phyloP scores from a whole-genome alignment of 1,140 invertebrate species.

The Drosophila tani region DNA sequence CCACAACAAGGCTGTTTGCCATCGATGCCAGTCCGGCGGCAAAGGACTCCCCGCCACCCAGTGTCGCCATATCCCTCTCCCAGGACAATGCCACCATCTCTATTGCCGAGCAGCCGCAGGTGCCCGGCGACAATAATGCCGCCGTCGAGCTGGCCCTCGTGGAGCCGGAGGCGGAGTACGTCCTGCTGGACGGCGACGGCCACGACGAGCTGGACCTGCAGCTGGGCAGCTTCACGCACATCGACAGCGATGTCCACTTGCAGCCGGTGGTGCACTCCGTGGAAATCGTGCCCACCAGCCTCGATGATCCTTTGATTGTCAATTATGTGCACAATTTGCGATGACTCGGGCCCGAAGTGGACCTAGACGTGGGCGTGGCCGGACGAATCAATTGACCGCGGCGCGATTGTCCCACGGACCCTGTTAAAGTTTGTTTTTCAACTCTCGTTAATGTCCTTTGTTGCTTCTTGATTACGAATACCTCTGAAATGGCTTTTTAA shows the following conservation, averaged over 20 bases:
- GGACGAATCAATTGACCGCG: conserved; percentile 17
- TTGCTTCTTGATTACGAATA: conserved; percentile 8
- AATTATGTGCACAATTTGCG: conserved; percentile 81
- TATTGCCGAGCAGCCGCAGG: conserved; percentile 67
- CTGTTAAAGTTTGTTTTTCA: conserved; percentile 59
- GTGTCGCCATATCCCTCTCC: conserved; percentile 60
- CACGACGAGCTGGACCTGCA: conserved; percentile 64
- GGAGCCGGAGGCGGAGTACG: conserved; percentile 76
- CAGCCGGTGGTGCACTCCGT: conserved; percentile 80
- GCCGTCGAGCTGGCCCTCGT: conserved; percentile 68
- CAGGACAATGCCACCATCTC: conserved; percentile 60
- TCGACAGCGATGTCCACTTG: conserved; percentile 72
- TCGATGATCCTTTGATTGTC: conserved; percentile 78
- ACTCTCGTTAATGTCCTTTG: conserved; percentile 20
- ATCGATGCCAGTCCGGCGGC: conserved; percentile 64
- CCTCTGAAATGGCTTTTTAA: neutral
- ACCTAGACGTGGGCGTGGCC: neutral
- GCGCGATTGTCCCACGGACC: conserved; percentile 1
- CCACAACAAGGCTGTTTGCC: conserved; percentile 70
- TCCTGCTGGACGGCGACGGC: conserved; percentile 59
- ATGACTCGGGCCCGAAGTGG: conserved; percentile 24
- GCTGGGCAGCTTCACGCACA: conserved; percentile 75
- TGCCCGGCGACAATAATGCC: conserved; percentile 62
- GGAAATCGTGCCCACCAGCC: conserved; percentile 76
- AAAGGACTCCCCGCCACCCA: conserved; percentile 43